Evolutionary conservation across 2,888 invertebrate species (phyloP).

Genomic region (Cerastoderma edule): DNA sequence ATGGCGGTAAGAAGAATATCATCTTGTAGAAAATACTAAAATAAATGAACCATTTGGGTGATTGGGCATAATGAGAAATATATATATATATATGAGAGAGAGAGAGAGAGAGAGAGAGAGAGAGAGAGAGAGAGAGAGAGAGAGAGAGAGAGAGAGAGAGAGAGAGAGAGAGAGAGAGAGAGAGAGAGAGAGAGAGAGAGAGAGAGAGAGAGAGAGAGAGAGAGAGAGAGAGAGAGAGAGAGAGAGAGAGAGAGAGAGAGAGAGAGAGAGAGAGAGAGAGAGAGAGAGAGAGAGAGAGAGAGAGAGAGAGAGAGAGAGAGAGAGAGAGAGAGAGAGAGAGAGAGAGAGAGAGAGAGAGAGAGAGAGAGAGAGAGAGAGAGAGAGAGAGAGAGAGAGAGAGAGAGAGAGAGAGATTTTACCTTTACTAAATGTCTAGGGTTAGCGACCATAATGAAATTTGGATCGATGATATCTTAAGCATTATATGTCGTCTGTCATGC

Average conservation of each 20-base stretch:
- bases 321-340: neutral
- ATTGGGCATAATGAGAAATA: neutral
- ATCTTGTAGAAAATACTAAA: too few species aligned
- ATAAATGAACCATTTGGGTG: too few species aligned
- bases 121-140: neutral
- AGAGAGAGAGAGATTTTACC: neutral
- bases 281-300: neutral
- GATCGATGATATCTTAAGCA: too few species aligned
- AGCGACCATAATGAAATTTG: too few species aligned
- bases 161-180: constrained; percentile 1
- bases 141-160: neutral
- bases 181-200: neutral
- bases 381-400: neutral
- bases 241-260: neutral
- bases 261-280: neutral
- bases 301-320: neutral
- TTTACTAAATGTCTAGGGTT: too few species aligned
- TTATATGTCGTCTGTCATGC: too few species aligned
- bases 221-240: neutral
- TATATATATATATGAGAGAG: neutral
- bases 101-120: neutral
- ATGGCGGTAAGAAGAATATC: too few species aligned
- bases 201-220: neutral
- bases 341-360: neutral
- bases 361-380: neutral